phyloP scores from a whole-genome alignment of 2,113 vertebrate genomes.

The Hoplias malabaricus region DNA sequence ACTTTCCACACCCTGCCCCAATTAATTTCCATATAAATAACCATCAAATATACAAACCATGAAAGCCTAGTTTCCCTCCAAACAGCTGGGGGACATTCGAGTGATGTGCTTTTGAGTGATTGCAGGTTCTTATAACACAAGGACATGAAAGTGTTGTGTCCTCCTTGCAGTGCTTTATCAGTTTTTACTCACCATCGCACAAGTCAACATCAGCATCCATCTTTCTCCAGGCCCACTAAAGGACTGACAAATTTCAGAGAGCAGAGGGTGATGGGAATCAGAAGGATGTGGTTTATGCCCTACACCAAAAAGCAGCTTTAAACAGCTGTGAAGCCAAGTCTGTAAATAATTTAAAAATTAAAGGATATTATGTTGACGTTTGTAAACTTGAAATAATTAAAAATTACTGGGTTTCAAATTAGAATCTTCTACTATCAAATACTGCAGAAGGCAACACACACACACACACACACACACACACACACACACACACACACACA shows the following conservation, averaged over 20 bases:
- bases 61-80: background rate
- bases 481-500: no score
- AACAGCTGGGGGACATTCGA: background rate
- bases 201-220: background rate
- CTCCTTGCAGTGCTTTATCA: background rate
- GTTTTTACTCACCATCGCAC: background rate
- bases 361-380: background rate
- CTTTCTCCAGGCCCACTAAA: background rate
- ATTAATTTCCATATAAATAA: background rate
- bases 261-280: background rate
- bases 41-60: background rate
- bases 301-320: background rate
- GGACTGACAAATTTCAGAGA: background rate
- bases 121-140: background rate
- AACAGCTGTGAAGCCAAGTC: background rate
- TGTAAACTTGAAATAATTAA: background rate
- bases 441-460: no score
- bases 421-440: no score
- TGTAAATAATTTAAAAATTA: background rate
- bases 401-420: no score
- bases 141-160: background rate
- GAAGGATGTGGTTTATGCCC: background rate
- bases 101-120: background rate
- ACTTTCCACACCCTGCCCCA: background rate
- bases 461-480: no score